Evolutionary conservation across 2,113 vertebrate genomes (phyloP).

Genomic region (Alaudala cheleensis): DNA sequence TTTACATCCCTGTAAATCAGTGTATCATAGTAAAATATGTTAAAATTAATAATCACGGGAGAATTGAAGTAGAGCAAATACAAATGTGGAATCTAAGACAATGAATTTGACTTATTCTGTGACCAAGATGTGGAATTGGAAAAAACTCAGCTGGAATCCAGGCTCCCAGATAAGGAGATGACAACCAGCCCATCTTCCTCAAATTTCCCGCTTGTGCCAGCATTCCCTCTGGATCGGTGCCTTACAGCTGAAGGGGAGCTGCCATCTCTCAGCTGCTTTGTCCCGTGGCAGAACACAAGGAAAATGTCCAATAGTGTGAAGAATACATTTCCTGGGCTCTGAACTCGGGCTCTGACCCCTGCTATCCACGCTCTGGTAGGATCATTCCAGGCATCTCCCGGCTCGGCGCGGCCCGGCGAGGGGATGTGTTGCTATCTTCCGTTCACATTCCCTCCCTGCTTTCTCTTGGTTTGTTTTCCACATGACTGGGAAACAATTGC

Average conservation of each 20-base stretch:
- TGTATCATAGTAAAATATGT: fast-evolving
- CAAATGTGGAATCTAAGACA: too few species aligned
- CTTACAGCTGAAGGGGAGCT: neutral
- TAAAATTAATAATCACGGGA: neutral
- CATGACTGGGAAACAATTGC: conserved; percentile 78
- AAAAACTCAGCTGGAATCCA: fast-evolving
- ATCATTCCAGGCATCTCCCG: neutral
- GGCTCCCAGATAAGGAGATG: neutral
- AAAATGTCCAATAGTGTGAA: neutral
- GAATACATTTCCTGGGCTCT: conserved; percentile 8
- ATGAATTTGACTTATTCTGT: neutral
- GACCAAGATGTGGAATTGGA: neutral
- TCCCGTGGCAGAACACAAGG: neutral
- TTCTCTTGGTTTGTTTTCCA: conserved; percentile 73
- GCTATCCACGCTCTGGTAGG: fast-evolving
- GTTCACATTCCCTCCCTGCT: conserved; percentile 36
- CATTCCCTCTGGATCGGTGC: fast-evolving
- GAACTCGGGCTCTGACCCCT: neutral
- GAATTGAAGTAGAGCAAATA: neutral
- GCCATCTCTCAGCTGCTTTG: neutral
- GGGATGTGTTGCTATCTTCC: conserved; percentile 21
- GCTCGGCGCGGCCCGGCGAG: neutral
- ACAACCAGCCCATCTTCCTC: neutral
- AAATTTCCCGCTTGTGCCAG: neutral
- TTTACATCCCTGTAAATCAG: neutral